Base-by-base conservation (phyloP, 2,797 vertebrate species). In the Threskiornis aethiopicus region DNA sequence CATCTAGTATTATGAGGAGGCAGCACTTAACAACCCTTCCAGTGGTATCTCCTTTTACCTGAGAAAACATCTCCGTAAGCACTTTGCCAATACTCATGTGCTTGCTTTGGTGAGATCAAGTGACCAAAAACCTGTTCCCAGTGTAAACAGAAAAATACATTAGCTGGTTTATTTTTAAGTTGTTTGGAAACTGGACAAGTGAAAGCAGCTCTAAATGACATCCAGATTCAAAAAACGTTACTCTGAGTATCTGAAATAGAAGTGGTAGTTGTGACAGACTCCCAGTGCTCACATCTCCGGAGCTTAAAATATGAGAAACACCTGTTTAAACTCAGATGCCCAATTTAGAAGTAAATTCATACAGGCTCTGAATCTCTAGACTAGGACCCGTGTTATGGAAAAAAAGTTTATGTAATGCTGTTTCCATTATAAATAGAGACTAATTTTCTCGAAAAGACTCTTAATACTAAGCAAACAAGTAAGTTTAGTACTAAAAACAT, bases 401-500 rank as follows among this genome's bases (percentile, higher is more conserved):
- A 90, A 84, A 75, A 93, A 94, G 80, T 95, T 90, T 90, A 58
- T 66, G 28, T 84, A 87, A 92, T 85, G 46, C 83, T 86, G 84
- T 94, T 90, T 94, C 78, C 66, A 39, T 96, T 87, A 80, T 90
- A 97, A 95, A 90, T 94, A 72, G 84, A 82, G 76, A 78, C 65
- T 96, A 93, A 98, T 97, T 97, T 94, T 90, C 92, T 91, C 16
- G 21, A 72, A 94, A 97, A 93, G 66, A 75, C 35, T 85, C 73
- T 87, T 90, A 94, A 92, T 96, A 83, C 72, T 90, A 61, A 84
- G 54, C 39, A 89, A 96, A 96, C 96, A 97, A 97, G 93, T 95
- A 97, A 96, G 87, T 96, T 97, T 94, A 96, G 79, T 84, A 87
- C 91, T 89, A 89, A 97, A 97, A 97, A 96, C 96, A 93, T 96